Conservation (phyloP, 2,888 invertebrate species). For the Quadriops clusia region DNA sequence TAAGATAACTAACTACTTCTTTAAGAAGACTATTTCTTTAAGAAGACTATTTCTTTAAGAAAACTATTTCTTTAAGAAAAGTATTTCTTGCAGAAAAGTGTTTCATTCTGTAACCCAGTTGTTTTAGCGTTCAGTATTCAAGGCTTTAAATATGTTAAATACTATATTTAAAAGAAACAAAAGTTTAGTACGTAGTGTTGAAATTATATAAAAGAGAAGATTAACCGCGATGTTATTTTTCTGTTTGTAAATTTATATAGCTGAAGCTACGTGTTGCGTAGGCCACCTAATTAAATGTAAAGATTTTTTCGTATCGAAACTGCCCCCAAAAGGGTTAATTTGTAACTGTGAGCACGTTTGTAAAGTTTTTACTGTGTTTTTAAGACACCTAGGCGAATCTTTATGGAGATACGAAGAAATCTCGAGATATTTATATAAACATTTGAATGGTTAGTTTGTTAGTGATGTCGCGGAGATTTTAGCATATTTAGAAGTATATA, state of each 20-base stretch:
- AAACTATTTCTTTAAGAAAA: no score
- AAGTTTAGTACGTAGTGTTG: no score
- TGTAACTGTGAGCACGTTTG: no score
- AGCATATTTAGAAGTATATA: constrained; percentile 22
- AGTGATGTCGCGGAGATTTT: constrained; percentile 30
- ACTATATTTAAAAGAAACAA: no score
- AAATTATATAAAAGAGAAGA: no score
- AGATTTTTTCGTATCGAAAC: constrained; percentile 18
- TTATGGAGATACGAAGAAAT: constrained; percentile 4
- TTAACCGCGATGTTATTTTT: constrained; percentile 35
- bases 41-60: no score
- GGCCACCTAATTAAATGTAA: constrained; percentile 12
- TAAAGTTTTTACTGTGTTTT: constrained; percentile 3
- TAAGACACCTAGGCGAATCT: constrained; percentile 5
- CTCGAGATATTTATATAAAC: constrained; percentile 15
- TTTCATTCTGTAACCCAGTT: no score
- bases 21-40: no score
- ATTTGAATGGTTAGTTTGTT: constrained; percentile 31
- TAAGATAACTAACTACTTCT: no score
- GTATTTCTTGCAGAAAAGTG: no score
- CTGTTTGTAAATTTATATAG: constrained; percentile 35
- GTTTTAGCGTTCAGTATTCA: constrained; percentile 31
- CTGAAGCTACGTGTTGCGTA: constrained; percentile 25
- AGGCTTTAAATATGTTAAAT: no score
- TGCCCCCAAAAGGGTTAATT: no score